Base-by-base conservation (phyloP, 1,140 invertebrate species). In the Aphelenchoides fujianensis region DNA sequence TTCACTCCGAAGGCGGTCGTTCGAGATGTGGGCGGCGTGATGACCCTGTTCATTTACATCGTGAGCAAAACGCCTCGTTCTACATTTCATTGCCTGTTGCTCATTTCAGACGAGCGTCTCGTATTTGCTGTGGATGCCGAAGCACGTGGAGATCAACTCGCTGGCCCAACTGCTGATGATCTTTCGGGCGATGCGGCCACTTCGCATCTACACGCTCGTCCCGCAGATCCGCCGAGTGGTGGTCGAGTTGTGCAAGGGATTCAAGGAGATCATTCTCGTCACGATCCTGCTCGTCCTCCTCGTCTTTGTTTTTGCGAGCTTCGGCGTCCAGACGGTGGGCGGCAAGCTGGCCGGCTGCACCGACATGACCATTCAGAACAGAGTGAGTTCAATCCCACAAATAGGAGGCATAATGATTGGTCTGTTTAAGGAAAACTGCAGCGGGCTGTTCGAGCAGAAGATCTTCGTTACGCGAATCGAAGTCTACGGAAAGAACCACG, bases 141-240 rank as follows among this genome's bases (percentile, higher is more conserved):
- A 89, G 76, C 89, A 90, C 72, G 94, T 97, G 53, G 91, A 92
- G 64, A 91, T 92, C 9, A 93, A 93, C 85, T 97, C 94, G 16
- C 88, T 90, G 2, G 93, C 93, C 12, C 95, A 98, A 86, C 87
- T 97, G 41, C 85, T 99, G 16, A 95, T 98, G 92, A 93, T 99
- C 70, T 87, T 98, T 71, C 89, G 97, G 30, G 98, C 96, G 86
- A 90, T 98, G 37, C 89, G 97, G 16, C 97, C 97, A 1, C 87
- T 99, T 35, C 86, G 97, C 71, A 98, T 99, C 75, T 99, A 98
- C 85, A 96, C 93, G 12, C 87, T 99, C 37, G 95, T 99, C n/a
- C 97, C 97, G 68, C 96, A 99, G 84, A 98, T 99, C 95, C 89
- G 95, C 74, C 95, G 97, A 88, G 97, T 99, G n/a, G 96, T 99